These are phyloP conservation scores for Caretta caretta DNA, from an alignment of 2,113 vertebrate genomes.

Conservation along the genomic window DNA sequence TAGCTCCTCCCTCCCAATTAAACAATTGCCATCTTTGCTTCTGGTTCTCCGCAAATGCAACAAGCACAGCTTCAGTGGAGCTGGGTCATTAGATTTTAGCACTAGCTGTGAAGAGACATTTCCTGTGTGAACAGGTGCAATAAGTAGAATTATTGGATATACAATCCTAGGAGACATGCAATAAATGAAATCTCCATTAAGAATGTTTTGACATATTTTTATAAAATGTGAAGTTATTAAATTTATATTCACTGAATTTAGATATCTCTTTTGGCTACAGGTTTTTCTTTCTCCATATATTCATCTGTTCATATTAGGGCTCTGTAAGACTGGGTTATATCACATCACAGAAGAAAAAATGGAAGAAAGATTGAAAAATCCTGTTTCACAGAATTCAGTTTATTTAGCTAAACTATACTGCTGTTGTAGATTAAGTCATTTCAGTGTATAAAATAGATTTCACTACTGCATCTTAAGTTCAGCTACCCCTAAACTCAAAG, in stretches of 20 bases:
- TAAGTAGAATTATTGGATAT: neutral
- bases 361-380: neutral
- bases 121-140: neutral
- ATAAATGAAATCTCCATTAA: neutral
- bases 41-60: neutral
- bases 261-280: constrained; percentile 2
- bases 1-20: neutral
- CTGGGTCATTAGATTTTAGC: neutral
- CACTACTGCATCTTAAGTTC: neutral
- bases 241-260: neutral
- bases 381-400: neutral
- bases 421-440: neutral
- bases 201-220: neutral
- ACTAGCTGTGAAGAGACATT: neutral
- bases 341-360: neutral
- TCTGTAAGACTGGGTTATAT: neutral
- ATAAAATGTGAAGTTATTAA: neutral
- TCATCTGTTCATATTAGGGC: neutral
- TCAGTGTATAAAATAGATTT: neutral
- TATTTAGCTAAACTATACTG: neutral
- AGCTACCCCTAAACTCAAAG: neutral
- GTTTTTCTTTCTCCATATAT: neutral
- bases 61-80: neutral
- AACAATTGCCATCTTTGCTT: neutral
- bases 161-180: neutral